Evolutionary conservation across 1,140 invertebrate species (phyloP), one percentile per base, ranked within the genome.

Genomic region (Planococcus citri): DNA sequence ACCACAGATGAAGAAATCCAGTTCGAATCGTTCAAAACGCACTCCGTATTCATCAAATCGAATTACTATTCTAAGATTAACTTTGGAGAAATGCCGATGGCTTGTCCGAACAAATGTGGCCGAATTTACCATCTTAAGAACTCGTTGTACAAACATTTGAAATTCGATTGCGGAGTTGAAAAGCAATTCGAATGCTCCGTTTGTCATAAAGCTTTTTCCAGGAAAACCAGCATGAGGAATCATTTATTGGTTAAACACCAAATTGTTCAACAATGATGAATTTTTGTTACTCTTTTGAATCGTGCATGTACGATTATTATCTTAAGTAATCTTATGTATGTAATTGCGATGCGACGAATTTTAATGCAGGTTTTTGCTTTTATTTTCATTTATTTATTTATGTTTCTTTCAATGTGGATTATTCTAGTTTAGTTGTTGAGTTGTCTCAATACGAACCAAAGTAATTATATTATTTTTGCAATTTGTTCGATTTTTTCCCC

Each of bases 201-300:
- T 27, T 84, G 83, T 71, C 61, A 72, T 68, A 80, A 81, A 68
- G 76, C 74, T 51, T 75, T 76, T 8, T 79, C 80, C 70, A 76
- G 77, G 27, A 78, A 78, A 69, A 73, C 73, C 17, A 75, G 73
- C 64, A 69, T 78, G 8, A 75, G 74, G 73, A 73, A 67, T 22
- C 77, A 78, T 72, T 70, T 78, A 68, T 33, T 68, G 3, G 38
- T 70, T 0, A 72, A 73, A 57, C 74, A 75, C 37, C 68, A 71
- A 67, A 64, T 69, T 1, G 24, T 71, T 17, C 10, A 20, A 60
- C 8, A 60, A 60, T 60, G 57, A 60, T 60, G 57, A 60, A 60
- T 60, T 60, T 17, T 20, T 60, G 33, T n/a, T n/a, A n/a, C n/a
- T n/a, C n/a, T 33, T 33, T 33, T 33, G 3, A 33, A 33, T 33